These are phyloP conservation scores for Nansenia antarctica DNA, from an alignment of 2,113 vertebrate species.

Conservation along the genomic window DNA sequence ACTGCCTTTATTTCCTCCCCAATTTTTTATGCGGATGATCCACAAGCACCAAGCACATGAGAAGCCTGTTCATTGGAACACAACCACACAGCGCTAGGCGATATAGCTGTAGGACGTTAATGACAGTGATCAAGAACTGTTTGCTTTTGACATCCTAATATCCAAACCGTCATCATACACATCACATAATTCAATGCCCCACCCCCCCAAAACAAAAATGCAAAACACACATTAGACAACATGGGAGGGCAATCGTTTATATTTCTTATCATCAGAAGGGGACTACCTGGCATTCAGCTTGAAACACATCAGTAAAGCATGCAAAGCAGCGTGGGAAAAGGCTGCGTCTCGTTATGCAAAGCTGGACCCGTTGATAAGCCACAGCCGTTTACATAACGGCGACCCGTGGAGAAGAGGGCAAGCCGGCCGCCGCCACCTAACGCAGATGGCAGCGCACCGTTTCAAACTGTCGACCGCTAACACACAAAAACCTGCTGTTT, in stretches of 20 bases:
- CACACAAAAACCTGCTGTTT: constrained; percentile 35
- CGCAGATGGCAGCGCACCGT: constrained; percentile 36
- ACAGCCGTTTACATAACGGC: constrained; percentile 61
- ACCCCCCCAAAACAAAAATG: too few relatives aligned
- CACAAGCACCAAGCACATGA: too few relatives aligned
- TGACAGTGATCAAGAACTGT: too few relatives aligned
- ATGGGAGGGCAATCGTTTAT: not conserved
- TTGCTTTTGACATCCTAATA: not conserved
- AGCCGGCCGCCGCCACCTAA: not conserved
- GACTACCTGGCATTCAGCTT: constrained; percentile 27
- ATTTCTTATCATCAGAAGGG: constrained; percentile 17
- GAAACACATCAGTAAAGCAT: constrained; percentile 44
- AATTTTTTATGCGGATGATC: too few relatives aligned
- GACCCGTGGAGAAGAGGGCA: constrained; percentile 21
- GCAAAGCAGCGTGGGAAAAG: constrained; percentile 64
- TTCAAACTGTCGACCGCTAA: constrained; percentile 66
- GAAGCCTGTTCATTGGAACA: too few relatives aligned
- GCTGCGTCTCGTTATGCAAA: constrained; percentile 70
- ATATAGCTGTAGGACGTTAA: too few relatives aligned
- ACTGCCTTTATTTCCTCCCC: not conserved
- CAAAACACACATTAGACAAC: not conserved
- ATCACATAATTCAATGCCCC: too few relatives aligned
- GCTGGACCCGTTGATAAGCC: constrained; percentile 62
- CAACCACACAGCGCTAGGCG: too few relatives aligned
- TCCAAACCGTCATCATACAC: too few relatives aligned